phyloP scores from a whole-genome alignment of 2,888 invertebrate species.

The Tetragnatha montana region DNA sequence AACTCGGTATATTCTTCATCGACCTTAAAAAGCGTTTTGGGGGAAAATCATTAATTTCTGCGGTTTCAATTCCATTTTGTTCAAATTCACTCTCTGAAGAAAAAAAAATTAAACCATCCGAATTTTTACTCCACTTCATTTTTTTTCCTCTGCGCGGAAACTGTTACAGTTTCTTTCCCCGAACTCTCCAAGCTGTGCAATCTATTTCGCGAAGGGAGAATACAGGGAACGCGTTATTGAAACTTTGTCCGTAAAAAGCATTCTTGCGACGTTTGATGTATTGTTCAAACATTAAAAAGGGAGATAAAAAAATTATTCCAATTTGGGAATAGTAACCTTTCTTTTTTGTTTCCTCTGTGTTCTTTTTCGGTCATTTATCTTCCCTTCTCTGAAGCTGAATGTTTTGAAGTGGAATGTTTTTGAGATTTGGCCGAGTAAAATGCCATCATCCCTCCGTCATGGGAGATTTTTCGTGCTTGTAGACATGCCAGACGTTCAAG shows the following conservation, averaged over 20 bases:
- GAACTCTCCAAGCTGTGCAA: not conserved
- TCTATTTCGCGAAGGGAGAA: slow-evolving; percentile 18
- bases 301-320: slow-evolving; percentile 18
- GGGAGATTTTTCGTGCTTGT: slow-evolving; percentile 1
- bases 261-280: slow-evolving; percentile 59
- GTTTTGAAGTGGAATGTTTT: slow-evolving; percentile 90
- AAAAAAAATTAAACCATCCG: slow-evolving; percentile 5
- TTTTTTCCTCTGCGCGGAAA: slow-evolving; percentile 1
- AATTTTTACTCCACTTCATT: slow-evolving; percentile 25
- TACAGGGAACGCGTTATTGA: slow-evolving; percentile 46
- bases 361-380: slow-evolving; percentile 31
- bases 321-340: slow-evolving; percentile 50
- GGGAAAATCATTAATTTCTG: slow-evolving; percentile 62
- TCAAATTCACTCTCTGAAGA: not conserved
- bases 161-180: slow-evolving; percentile 12
- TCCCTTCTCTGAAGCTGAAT: slow-evolving; percentile 12
- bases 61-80: slow-evolving; percentile 27
- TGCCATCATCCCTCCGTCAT: slow-evolving; percentile 23
- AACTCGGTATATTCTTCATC: not conserved
- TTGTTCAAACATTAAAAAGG: slow-evolving; percentile 40
- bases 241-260: slow-evolving; percentile 39
- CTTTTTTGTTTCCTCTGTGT: slow-evolving; percentile 53
- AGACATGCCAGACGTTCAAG: not conserved
- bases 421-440: slow-evolving; percentile 83
- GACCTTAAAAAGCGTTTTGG: slow-evolving; percentile 14